A percentile compares a stretch with the other conserved stretches of the same genome.
Conservation (phyloP, 2,113 vertebrate genomes). For the Arvicanthis niloticus region DNA sequence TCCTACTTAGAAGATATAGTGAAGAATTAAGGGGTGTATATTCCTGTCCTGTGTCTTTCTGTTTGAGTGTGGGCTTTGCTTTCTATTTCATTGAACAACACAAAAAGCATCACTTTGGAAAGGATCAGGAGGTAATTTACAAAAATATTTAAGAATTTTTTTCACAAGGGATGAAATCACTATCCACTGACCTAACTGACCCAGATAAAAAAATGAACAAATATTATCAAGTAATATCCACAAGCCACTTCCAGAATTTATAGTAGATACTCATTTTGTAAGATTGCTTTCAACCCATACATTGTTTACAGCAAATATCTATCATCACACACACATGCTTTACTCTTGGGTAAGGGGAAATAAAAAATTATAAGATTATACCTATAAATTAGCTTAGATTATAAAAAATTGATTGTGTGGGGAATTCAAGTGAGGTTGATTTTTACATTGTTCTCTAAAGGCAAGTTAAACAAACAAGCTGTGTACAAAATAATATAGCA, state of each 20-base stretch:
- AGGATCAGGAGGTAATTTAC: not conserved
- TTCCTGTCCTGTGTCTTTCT: not conserved
- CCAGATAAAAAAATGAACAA: not conserved
- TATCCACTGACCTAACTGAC: not conserved
- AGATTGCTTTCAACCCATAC: not conserved
- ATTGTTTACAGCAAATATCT: not conserved
- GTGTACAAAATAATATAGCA: not conserved
- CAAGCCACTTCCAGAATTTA: not conserved
- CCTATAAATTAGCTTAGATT: not conserved
- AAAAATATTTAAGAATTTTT: not conserved
- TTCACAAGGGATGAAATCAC: not conserved
- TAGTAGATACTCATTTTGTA: not conserved
- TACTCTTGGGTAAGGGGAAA: not conserved
- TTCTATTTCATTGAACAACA: not conserved
- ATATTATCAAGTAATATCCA: not conserved
- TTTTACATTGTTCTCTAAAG: not conserved
- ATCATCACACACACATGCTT: not conserved
- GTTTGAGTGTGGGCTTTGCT: not conserved
- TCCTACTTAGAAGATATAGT: too few relatives aligned
- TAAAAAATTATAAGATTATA: not conserved
- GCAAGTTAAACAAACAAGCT: not conserved
- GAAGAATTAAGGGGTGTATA: not conserved
- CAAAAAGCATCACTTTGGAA: not conserved
- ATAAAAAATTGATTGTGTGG: not conserved
- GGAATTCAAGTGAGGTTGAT: not conserved